These are phyloP conservation scores for Mastomys natalensis DNA, from an alignment of 2,113 vertebrate species.

Conservation along the genomic window DNA sequence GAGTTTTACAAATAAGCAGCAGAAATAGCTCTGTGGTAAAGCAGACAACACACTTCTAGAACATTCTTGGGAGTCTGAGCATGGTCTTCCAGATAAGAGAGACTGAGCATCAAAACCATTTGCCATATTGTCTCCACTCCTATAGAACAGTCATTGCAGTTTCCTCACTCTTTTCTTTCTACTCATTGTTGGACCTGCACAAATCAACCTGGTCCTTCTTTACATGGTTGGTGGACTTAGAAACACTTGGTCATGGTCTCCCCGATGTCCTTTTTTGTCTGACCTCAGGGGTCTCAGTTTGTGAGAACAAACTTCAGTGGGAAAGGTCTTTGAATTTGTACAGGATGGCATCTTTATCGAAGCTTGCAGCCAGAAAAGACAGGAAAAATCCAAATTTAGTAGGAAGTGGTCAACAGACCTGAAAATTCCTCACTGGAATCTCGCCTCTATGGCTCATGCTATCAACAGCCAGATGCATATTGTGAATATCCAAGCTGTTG, in stretches of 20 bases:
- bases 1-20: neutral
- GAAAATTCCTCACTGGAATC: neutral
- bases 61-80: neutral
- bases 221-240: neutral
- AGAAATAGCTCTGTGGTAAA: too few species aligned
- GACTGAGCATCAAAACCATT: neutral
- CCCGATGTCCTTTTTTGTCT: neutral
- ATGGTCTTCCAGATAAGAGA: accelerated
- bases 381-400: neutral
- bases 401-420: neutral
- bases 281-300: neutral
- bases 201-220: neutral
- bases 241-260: neutral
- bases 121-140: too few species aligned
- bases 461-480: too few species aligned
- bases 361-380: neutral
- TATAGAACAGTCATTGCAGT: neutral
- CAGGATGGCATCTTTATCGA: neutral
- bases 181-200: accelerated
- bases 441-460: too few species aligned
- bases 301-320: neutral
- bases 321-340: neutral
- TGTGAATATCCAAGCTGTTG: neutral
- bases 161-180: neutral
- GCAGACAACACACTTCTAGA: neutral